phyloP scores from a whole-genome alignment of 2,888 invertebrate genomes.

The Thecocarcelia acutangulata region DNA sequence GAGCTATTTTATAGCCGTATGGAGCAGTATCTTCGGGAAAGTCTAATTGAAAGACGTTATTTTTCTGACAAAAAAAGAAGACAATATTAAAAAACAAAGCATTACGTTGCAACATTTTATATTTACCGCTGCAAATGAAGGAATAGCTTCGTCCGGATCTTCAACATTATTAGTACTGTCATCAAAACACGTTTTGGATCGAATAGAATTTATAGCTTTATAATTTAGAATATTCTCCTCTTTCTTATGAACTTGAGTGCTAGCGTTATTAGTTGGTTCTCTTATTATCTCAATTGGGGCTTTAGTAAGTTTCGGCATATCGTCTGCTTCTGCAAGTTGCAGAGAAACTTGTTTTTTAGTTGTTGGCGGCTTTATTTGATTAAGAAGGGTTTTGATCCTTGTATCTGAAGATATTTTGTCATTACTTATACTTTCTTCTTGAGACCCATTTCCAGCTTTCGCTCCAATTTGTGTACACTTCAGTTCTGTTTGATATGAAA shows the following conservation, averaged over 20 bases:
- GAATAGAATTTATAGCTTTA: neutral
- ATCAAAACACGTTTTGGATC: constrained; percentile 40
- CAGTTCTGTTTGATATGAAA: constrained; percentile 13
- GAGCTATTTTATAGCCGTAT: constrained; percentile 71
- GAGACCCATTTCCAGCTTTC: neutral
- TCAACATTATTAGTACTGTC: constrained; percentile 31
- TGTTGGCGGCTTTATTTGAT: neutral
- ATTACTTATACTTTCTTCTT: neutral
- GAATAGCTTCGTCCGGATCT: constrained; percentile 75
- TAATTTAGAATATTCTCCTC: neutral
- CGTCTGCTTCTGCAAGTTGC: constrained; percentile 25
- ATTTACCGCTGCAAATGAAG: constrained; percentile 76
- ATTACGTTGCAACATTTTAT: neutral
- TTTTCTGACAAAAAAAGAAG: constrained; percentile 72
- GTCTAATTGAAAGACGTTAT: constrained; percentile 73
- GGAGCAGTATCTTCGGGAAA: constrained; percentile 74
- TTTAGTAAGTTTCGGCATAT: constrained; percentile 14
- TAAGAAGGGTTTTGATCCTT: neutral
- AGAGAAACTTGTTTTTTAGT: neutral
- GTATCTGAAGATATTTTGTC: neutral
- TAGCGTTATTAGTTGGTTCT: neutral
- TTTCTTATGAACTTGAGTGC: neutral
- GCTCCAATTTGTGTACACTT: neutral
- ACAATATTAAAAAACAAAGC: neutral
- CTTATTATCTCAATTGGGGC: neutral